Evolutionary conservation across 2,113 vertebrate genomes (phyloP), one percentile per base, ranked within the genome.

Genomic region (Chlamydotis undulata): DNA sequence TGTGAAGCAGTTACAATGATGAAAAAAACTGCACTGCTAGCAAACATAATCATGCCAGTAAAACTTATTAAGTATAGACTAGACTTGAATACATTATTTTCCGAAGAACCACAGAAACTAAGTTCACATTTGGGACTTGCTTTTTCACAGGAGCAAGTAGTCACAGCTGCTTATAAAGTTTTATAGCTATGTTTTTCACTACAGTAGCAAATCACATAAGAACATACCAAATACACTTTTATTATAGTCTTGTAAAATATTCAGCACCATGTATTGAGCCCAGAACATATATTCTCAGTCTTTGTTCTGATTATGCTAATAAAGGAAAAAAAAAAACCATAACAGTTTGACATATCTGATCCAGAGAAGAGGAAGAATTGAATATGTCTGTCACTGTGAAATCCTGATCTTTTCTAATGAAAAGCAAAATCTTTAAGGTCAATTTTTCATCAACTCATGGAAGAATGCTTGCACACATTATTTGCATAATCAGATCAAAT

Each of bases 151-250:
- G 7, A 67, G 28, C 57, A 85, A 90, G 39, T 61, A 93, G 65
- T 49, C 81, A 69, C 57, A 93, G 35, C 33, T 79, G 84, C 57
- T 85, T 79, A 65, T 69, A 41, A 94, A 94, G 49, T 79, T 84
- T 84, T 82, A 85, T 39, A 70, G 80, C 22, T 86, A 22, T 68
- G 75, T 60, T 96, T 93, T 82, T 89, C n/a, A 73, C 56, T 84
- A n/a, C 61, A 47, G 74, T 57, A 85, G 78, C 29, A 91, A 85
- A 91, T 69, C 12, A 73, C 49, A 8, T 8, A 87, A 78, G 29
- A 94, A 82, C 5, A 43, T 31, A 87, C 19, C 33, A 93, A 87
- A 82, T 65, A 69, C 63, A 69, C 7, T 87, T 93, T 85, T 82
- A 82, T 33, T 91, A 35, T 15, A 85, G 33, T 73, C 53, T 79